A percentile compares a stretch with the other conserved stretches of the same genome.
These are phyloP conservation scores for Sebastes goodei DNA, from an alignment of 2,797 vertebrate genomes.

Conservation along the genomic window DNA sequence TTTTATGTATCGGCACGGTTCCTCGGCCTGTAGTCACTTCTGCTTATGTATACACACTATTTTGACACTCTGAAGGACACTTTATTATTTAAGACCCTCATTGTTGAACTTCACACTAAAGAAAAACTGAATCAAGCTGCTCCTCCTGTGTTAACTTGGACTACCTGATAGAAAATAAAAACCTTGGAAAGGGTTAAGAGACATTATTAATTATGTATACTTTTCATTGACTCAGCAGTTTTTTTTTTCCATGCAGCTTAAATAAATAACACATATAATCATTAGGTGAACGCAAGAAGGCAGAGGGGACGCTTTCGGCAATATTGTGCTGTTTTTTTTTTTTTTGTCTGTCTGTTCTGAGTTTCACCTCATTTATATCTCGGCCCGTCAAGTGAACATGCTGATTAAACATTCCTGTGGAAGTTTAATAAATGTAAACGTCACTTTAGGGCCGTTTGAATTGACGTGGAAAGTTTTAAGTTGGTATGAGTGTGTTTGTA, in stretches of 20 bases:
- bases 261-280: constrained; percentile 22
- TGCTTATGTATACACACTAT: constrained; percentile 33
- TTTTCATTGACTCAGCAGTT: constrained; percentile 8
- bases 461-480: constrained; percentile 19
- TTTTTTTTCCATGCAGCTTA: neutral
- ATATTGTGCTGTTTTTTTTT: neutral
- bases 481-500: constrained; percentile 25
- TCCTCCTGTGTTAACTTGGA: constrained; percentile 40
- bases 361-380: constrained; percentile 13
- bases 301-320: neutral
- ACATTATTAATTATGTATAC: constrained; percentile 17
- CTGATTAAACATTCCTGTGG: constrained; percentile 60
- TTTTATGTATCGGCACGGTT: constrained; percentile 65
- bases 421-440: constrained; percentile 27
- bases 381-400: constrained; percentile 6
- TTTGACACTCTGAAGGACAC: constrained; percentile 53
- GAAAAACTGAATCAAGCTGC: constrained; percentile 45
- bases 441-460: constrained; percentile 10
- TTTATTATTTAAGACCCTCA: constrained; percentile 50
- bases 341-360: neutral
- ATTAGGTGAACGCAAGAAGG: neutral
- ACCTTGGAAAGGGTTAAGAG: constrained; percentile 40
- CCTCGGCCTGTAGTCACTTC: constrained; percentile 58
- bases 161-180: constrained; percentile 36
- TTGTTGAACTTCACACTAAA: constrained; percentile 41